phyloP scores from a whole-genome alignment of 2,797 vertebrate species.

The Acanthopagrus latus region DNA sequence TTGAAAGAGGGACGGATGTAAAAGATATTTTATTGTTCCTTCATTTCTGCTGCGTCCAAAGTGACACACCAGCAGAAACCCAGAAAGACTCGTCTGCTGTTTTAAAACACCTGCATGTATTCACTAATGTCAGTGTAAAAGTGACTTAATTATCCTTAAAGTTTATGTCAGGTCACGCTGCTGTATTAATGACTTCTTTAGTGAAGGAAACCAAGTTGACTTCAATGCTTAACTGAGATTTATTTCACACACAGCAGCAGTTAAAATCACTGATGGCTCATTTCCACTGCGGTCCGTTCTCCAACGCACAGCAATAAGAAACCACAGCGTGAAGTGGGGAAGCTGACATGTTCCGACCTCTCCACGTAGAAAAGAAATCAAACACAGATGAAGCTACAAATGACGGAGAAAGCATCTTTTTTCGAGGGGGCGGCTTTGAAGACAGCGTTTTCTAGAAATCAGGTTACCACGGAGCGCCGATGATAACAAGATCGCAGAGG shows the following conservation, averaged over 20 bases:
- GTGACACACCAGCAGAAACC: too few relatives aligned
- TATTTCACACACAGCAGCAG: not conserved
- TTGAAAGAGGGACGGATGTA: too few relatives aligned
- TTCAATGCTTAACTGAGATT: not conserved
- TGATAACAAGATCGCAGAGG: slow-evolving; percentile 14
- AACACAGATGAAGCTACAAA: not conserved
- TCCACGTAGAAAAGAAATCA: not conserved
- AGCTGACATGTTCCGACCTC: not conserved
- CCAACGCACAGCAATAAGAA: too few relatives aligned
- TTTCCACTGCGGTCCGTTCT: not conserved
- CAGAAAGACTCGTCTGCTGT: too few relatives aligned
- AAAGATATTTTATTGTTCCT: too few relatives aligned
- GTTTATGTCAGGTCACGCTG: too few relatives aligned
- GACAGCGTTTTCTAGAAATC: slow-evolving; percentile 20
- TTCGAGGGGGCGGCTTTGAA: not conserved
- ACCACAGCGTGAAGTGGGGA: not conserved
- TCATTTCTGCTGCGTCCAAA: too few relatives aligned
- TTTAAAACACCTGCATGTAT: too few relatives aligned
- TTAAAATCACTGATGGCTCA: not conserved
- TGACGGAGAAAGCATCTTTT: slow-evolving; percentile 7
- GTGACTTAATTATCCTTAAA: not conserved
- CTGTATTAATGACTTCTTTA: not conserved
- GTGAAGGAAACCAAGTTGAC: not conserved
- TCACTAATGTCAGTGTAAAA: too few relatives aligned
- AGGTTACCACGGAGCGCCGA: slow-evolving; percentile 5